Evolutionary conservation across 1,140 invertebrate species (phyloP).

Genomic region (Heliconius eleuchia): DNA sequence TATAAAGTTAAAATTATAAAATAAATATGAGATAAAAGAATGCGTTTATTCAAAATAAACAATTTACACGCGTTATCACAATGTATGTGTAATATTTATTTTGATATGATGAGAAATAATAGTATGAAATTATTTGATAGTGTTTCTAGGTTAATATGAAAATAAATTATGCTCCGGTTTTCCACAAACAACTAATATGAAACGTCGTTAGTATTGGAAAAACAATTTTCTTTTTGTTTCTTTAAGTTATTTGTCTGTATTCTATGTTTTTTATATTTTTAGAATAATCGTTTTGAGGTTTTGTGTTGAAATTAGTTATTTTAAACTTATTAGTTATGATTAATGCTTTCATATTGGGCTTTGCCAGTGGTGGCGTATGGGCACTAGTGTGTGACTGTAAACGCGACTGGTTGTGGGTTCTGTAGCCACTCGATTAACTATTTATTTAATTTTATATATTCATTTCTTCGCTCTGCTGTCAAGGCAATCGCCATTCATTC

Average conservation of each 20-base stretch:
- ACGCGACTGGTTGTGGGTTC: no score
- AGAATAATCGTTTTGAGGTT: neutral
- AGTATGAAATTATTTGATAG: constrained; percentile 19
- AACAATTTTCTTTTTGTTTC: neutral
- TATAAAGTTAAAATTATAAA: neutral
- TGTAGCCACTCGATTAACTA: no score
- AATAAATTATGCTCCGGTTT: constrained; percentile 13
- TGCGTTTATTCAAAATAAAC: neutral
- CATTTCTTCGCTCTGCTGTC: no score
- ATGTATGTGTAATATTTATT: constrained; percentile 9
- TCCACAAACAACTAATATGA: neutral
- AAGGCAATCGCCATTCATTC: neutral
- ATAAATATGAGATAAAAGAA: neutral
- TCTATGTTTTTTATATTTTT: neutral
- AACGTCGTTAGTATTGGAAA: constrained; percentile 8
- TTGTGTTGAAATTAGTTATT: no score
- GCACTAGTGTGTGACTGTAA: no score
- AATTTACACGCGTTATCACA: neutral
- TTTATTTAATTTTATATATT: no score
- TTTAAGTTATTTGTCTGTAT: neutral
- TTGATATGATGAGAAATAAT: constrained; percentile 19
- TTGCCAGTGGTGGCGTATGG: no score
- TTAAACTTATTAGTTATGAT: no score
- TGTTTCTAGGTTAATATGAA: constrained; percentile 32
- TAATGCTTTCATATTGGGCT: no score